phyloP scores from a whole-genome alignment of 2,888 invertebrate species.

The Hyles lineata region DNA sequence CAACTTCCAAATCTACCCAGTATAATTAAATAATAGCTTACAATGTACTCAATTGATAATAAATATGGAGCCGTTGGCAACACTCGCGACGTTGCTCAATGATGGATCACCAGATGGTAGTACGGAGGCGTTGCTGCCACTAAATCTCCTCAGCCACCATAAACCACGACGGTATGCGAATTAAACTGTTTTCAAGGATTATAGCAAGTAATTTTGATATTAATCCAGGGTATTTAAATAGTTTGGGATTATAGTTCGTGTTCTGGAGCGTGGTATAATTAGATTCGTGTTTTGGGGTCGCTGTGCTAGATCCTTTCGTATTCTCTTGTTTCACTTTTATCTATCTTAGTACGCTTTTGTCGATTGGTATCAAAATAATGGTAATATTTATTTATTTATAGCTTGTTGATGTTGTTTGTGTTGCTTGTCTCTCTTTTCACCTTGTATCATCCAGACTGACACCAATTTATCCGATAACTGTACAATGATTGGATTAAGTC shows the following conservation, averaged over 20 bases:
- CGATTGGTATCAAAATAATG: too few species aligned
- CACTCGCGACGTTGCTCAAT: neutral
- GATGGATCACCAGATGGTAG: slow-evolving; percentile 18
- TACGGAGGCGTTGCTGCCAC: slow-evolving; percentile 7
- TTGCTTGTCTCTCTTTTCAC: too few species aligned
- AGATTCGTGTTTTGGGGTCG: neutral
- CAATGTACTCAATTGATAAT: neutral
- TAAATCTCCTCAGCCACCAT: slow-evolving; percentile 16
- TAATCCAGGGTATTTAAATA: slow-evolving; percentile 15
- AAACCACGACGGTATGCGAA: slow-evolving; percentile 18
- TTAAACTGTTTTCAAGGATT: slow-evolving; percentile 23
- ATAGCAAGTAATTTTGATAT: slow-evolving; percentile 3
- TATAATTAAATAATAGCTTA: slow-evolving; percentile 10
- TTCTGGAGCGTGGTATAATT: neutral
- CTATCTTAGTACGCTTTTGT: too few species aligned
- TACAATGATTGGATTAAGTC: too few species aligned
- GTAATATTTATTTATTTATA: too few species aligned
- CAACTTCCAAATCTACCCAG: too few species aligned
- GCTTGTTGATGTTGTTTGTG: too few species aligned
- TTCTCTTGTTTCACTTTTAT: too few species aligned
- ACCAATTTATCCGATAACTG: too few species aligned
- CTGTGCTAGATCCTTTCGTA: neutral
- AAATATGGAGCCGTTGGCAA: slow-evolving; percentile 5
- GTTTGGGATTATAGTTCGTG: slow-evolving; percentile 5
- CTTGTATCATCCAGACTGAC: too few species aligned